Evolutionary conservation across 1,140 invertebrate species (phyloP), one percentile per base, ranked within the genome.

Genomic region (Lucilia cuprina): DNA sequence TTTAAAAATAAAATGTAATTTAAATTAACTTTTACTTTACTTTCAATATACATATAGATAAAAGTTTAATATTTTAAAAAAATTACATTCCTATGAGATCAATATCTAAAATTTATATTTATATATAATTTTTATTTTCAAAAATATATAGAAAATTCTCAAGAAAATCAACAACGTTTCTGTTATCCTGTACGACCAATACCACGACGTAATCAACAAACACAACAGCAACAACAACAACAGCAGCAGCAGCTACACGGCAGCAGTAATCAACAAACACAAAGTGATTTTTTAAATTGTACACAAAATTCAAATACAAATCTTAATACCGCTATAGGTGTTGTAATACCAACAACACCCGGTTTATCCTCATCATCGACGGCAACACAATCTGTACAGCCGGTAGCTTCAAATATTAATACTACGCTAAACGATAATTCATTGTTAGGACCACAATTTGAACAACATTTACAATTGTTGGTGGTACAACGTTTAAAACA

Each of bases 131-230:
- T 84, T 74, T 74, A 9, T 85, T 75, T 86, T 75, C 12, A 17
- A 17, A 8, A 10, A 47, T 74, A 86, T 85, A n/a, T 84, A 90
- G 87, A 90, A 86, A 87, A 87, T 86, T 70, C 88, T 65, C 88
- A 87, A 82, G 89, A 90, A 30, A 85, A 85, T 77, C 89, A 89
- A 55, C 88, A 88, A 78, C 88, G 89, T 47, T 90, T 86, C 84
- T 90, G 89, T 82, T 90, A 89, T 60, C 89, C 89, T 13, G 89
- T 90, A 47, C 88, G 89, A 47, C 89, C 89, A 55, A 88, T 90
- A 84, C 89, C 90, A 75, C 85, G 89, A 82, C 87, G 90, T 7
- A 89, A 87, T 85, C 88, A 86, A 85, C 88, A 89, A 55, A 74
- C 34, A 30, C 88, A 86, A 35, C 41, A 41, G 0, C 41, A 41